Percentiles rank a stretch among this genome's conserved stretches.
These are phyloP conservation scores for Brachycybe producta DNA, from an alignment of 2,888 invertebrate species.

Conservation along the genomic window DNA sequence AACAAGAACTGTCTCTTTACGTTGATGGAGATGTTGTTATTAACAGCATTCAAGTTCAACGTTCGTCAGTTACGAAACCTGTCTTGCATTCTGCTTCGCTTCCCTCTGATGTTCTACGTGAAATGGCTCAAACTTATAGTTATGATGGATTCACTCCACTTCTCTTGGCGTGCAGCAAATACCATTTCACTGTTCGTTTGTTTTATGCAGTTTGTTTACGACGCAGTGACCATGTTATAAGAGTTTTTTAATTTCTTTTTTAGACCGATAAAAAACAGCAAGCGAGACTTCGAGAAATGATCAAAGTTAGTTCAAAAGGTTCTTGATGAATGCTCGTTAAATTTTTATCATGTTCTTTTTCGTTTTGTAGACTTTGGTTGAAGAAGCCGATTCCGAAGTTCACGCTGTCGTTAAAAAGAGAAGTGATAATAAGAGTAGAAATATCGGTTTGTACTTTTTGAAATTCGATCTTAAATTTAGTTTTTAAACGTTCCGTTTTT, in stretches of 20 bases:
- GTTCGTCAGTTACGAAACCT: slow-evolving; percentile 14
- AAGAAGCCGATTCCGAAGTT: slow-evolving; percentile 22
- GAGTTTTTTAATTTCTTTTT: slow-evolving; percentile 5
- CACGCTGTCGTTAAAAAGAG: slow-evolving; percentile 22
- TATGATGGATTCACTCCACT: slow-evolving; percentile 32
- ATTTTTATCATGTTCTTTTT: not conserved
- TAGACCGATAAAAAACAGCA: slow-evolving; percentile 20
- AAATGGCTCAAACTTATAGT: slow-evolving; percentile 30
- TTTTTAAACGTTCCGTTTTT: slow-evolving; percentile 7
- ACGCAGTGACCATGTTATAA: slow-evolving; percentile 1
- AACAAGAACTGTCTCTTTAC: slow-evolving; percentile 16
- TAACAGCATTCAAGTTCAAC: slow-evolving; percentile 15
- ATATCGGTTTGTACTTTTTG: slow-evolving; percentile 18
- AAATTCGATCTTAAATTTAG: not conserved
- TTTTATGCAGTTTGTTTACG: not conserved
- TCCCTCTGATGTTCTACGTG: slow-evolving; percentile 25
- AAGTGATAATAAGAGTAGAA: slow-evolving; percentile 20
- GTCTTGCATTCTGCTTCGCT: slow-evolving; percentile 13
- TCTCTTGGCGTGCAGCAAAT: slow-evolving; percentile 28
- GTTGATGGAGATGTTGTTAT: slow-evolving; percentile 16
- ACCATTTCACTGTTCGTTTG: slow-evolving; percentile 19
- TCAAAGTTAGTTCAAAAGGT: slow-evolving; percentile 8
- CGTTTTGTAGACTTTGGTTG: slow-evolving; percentile 17
- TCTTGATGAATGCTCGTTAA: not conserved
- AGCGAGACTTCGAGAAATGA: slow-evolving; percentile 17